These are phyloP conservation scores for Ceratina calcarata DNA, from an alignment of 1,140 invertebrate genomes.

Conservation along the genomic window DNA sequence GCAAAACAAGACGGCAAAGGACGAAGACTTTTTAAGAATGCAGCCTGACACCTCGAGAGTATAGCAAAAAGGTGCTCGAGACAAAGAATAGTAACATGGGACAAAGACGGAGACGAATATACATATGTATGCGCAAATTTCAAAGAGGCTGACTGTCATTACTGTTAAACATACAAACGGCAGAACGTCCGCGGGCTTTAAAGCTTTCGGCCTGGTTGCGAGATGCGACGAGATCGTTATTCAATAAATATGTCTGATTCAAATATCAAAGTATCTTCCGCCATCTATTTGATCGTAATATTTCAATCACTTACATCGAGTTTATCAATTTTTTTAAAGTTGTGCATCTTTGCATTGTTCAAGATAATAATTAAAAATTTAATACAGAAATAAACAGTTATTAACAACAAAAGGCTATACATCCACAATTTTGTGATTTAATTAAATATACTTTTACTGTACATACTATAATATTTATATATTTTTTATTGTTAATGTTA, in stretches of 20 bases:
- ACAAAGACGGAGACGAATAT: neutral
- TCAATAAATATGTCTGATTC: too few relatives aligned
- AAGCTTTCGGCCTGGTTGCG: neutral
- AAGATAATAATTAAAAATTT: too few relatives aligned
- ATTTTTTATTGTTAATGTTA: too few relatives aligned
- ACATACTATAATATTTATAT: too few relatives aligned
- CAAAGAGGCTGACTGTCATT: constrained; percentile 41
- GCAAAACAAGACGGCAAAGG: constrained; percentile 1
- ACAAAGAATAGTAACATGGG: constrained; percentile 15
- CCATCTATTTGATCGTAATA: too few relatives aligned
- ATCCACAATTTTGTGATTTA: too few relatives aligned
- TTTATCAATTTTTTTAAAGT: too few relatives aligned
- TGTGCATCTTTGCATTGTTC: too few relatives aligned
- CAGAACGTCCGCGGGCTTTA: constrained; percentile 23
- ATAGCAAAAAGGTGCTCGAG: constrained; percentile 9
- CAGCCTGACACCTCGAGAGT: constrained; percentile 25
- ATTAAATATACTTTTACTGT: too few relatives aligned
- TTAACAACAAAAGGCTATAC: too few relatives aligned
- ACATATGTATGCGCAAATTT: neutral
- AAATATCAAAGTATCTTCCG: neutral
- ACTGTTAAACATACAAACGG: constrained; percentile 35
- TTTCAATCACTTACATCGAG: too few relatives aligned
- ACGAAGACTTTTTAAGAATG: constrained; percentile 31
- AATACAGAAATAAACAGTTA: too few relatives aligned
- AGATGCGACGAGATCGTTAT: neutral